A percentile compares a stretch with the other conserved stretches of the same genome.
These are phyloP conservation scores for Nixonia krombeini DNA, from an alignment of 1,140 invertebrate species.

Conservation along the genomic window DNA sequence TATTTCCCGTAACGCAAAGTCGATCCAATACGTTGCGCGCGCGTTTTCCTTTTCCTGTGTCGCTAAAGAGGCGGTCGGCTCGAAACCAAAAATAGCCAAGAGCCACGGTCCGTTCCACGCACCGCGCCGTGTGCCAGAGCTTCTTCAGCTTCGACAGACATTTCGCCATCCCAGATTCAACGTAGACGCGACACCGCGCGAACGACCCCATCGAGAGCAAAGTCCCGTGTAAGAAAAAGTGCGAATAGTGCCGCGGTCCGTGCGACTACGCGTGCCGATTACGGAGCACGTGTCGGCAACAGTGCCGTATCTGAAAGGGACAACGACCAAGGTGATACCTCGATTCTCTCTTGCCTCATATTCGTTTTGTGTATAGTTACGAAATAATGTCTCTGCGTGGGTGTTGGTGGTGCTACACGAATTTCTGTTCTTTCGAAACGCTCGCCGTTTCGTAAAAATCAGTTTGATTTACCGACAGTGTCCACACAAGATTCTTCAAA, in stretches of 20 bases:
- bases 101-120: conserved; percentile 38
- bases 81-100: conserved; percentile 61
- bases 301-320: conserved; percentile 1
- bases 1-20: background rate
- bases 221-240: conserved; percentile 4
- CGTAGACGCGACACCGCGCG: conserved; percentile 37
- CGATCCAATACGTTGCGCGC: conserved; percentile 6
- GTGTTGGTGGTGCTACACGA: background rate
- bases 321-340: background rate
- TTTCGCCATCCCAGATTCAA: conserved; percentile 48
- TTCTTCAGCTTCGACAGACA: conserved; percentile 51
- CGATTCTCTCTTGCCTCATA: conserved; percentile 2
- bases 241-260: background rate
- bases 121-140: conserved; percentile 46
- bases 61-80: conserved; percentile 48
- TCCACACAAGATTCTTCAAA: no score
- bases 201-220: conserved; percentile 35
- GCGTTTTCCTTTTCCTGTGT: conserved; percentile 33
- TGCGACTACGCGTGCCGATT: conserved; percentile 2
- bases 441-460: no score
- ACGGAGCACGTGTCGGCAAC: conserved; percentile 1
- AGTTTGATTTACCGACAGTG: no score
- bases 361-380: conserved; percentile 14
- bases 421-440: no score
- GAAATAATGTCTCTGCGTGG: conserved; percentile 17